Evolutionary conservation across 35 echinoderm and acorn worm species (phyloP), one percentile per base, ranked within the genome.

Genomic region (Ophiothrix spiculata): DNA sequence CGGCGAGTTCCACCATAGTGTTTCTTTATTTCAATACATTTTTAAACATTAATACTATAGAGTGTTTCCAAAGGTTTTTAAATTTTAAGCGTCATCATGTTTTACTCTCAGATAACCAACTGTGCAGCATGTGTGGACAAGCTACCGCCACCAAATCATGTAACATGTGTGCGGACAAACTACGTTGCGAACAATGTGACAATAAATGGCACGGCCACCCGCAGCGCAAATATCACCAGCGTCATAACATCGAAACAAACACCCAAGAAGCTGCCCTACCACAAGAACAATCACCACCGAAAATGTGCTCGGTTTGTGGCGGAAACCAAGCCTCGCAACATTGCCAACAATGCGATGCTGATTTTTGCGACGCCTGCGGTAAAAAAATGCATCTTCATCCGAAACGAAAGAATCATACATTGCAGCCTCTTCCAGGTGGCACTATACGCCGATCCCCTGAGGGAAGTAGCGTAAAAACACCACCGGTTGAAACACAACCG

Each of bases 121-220:
- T 49, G 0, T 87, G 85, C 79, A 39, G 33, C 39, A 77, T 87
- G 75, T 87, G 85, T 54, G 85, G 85, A 32, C 39, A 85, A 31
- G 56, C 29, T 10, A 25, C 77, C 17, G 89, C 82, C 39, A 91
- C 76, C 36, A 75, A 79, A 29, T 21, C 35, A 31, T 91, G 89
- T 36, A 39, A 40, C 21, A 76, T 37, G 19, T 91, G 89, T 39
- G 36, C 82, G 21, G 74, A 79, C 32, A 6, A 28, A 12, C 39
- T 77, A 13, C 89, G 82, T 23, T 91, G 89, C 56, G 76, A 91
- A 35, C 32, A 76, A 11, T 91, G 89, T 56, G 89, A 91, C 54
- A 63, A 45, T 15, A 84, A 69, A 14, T 91, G 89, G 89, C 89
- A 91, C 45, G 37, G 77, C 13, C 89, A 91, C 40, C 82, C 88